Percentiles rank a stretch among this genome's conserved stretches.
phyloP scores from a whole-genome alignment of 2,797 vertebrate species.

The Salarias fasciatus region DNA sequence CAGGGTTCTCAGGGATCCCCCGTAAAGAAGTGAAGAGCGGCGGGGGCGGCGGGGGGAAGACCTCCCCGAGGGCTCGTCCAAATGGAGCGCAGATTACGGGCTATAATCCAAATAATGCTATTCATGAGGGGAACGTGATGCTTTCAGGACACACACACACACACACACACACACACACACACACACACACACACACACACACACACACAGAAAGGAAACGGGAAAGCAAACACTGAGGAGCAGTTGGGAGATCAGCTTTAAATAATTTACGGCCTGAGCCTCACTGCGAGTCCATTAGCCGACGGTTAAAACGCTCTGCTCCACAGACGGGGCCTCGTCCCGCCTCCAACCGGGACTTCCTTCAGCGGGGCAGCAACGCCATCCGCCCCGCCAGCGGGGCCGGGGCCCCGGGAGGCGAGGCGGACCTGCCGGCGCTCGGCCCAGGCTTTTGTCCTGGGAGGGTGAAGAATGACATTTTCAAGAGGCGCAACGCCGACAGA shows the following conservation, averaged over 20 bases:
- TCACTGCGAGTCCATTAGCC: conserved; percentile 57
- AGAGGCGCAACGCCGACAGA: conserved; percentile 51
- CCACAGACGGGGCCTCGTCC: no score
- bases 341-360: conserved; percentile 33
- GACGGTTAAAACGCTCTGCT: conserved; percentile 40
- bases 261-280: conserved; percentile 67
- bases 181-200: conserved; percentile 8
- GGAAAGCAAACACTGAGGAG: conserved; percentile 50
- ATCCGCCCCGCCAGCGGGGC: no score
- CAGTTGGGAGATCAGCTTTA: conserved; percentile 40
- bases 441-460: conserved; percentile 46
- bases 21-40: conserved; percentile 63
- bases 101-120: conserved; percentile 73
- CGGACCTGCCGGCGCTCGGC: conserved; percentile 37
- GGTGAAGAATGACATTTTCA: conserved; percentile 72
- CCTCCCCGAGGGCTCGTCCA: conserved; percentile 76
- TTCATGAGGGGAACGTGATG: conserved; percentile 44
- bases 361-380: conserved; percentile 19
- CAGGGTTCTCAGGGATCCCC: conserved; percentile 79
- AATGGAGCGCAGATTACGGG: conserved; percentile 73
- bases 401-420: no score
- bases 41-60: conserved; percentile 57
- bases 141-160: conserved; percentile 32
- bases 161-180: conserved; percentile 9
- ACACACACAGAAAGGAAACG: conserved; percentile 43